Evolutionary conservation across 2,888 invertebrate genomes (phyloP).

Genomic region (Hypsopygia costalis): DNA sequence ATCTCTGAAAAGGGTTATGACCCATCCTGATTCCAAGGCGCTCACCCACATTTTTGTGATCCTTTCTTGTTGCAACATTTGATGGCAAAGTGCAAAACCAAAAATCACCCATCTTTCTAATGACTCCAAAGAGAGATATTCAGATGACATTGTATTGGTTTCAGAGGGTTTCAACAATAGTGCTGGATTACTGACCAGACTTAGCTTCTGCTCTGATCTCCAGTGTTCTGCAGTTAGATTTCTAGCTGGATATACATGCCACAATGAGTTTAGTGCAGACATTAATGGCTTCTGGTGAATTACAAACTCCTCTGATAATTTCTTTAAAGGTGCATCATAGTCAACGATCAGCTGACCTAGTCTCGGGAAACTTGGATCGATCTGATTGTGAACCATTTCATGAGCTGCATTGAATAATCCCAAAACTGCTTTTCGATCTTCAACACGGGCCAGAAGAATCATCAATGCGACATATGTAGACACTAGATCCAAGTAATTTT

Average conservation of each 20-base stretch:
- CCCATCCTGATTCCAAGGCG: conserved; percentile 96
- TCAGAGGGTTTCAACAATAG: conserved; percentile 96
- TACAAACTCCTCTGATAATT: conserved; percentile 97
- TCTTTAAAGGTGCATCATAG: conserved; percentile 97
- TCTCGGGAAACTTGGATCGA: conserved; percentile 95
- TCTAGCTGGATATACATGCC: conserved; percentile 92
- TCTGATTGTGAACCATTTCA: conserved; percentile 95
- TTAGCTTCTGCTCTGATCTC: conserved; percentile 95
- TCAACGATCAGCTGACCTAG: conserved; percentile 99
- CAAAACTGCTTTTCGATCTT: conserved; percentile 97
- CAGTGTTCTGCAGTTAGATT: conserved; percentile 97
- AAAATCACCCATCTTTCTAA: conserved; percentile 99
- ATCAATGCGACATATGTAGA: conserved; percentile 96
- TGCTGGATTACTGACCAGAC: conserved; percentile 96
- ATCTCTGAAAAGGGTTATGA: conserved; percentile 96
- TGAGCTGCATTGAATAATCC: conserved; percentile 99
- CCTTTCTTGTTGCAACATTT: conserved; percentile 90
- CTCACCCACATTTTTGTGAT: conserved; percentile 94
- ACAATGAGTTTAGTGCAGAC: conserved; percentile 93
- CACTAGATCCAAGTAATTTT: conserved; percentile 96
- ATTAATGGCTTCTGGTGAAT: conserved; percentile 94
- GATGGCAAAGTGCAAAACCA: conserved; percentile 95
- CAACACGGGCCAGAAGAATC: conserved; percentile 98
- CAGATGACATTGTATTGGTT: conserved; percentile 98
- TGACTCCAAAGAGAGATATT: conserved; percentile 96